phyloP scores from a whole-genome alignment of 2,888 invertebrate genomes.

The Orchesella flavescens region DNA sequence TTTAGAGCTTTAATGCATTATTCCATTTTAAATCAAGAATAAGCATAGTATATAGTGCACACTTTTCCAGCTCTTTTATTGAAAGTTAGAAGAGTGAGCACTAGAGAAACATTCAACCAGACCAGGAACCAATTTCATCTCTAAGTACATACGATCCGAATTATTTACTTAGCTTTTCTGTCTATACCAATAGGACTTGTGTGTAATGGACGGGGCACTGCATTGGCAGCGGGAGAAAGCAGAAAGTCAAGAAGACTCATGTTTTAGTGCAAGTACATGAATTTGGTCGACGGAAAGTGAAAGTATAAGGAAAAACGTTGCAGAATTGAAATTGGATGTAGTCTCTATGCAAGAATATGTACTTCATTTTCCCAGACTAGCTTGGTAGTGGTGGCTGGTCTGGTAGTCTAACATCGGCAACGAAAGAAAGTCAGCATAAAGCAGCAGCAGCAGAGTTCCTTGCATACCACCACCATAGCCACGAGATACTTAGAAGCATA shows the following conservation, averaged over 20 bases:
- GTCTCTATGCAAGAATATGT: not conserved
- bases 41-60: not conserved
- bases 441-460: constrained; percentile 41
- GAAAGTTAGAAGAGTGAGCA: not conserved
- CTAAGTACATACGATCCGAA: constrained; percentile 19
- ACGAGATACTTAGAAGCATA: constrained; percentile 44
- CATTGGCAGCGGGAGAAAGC: constrained; percentile 22
- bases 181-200: constrained; percentile 9
- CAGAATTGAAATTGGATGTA: constrained; percentile 40
- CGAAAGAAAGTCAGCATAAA: constrained; percentile 38
- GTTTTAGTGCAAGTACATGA: constrained; percentile 41
- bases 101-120: not conserved
- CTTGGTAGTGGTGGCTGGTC: no score
- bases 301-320: constrained; percentile 11
- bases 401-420: not conserved
- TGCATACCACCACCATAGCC: constrained; percentile 38
- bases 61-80: not conserved
- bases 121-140: constrained; percentile 4
- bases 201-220: not conserved
- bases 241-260: constrained; percentile 44
- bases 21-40: not conserved
- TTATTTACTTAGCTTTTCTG: constrained; percentile 46
- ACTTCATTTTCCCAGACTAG: not conserved
- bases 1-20: constrained; percentile 1
- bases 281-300: constrained; percentile 35